These are phyloP conservation scores for Calycopis cecrops DNA, from an alignment of 1,140 invertebrate genomes.

Conservation along the genomic window DNA sequence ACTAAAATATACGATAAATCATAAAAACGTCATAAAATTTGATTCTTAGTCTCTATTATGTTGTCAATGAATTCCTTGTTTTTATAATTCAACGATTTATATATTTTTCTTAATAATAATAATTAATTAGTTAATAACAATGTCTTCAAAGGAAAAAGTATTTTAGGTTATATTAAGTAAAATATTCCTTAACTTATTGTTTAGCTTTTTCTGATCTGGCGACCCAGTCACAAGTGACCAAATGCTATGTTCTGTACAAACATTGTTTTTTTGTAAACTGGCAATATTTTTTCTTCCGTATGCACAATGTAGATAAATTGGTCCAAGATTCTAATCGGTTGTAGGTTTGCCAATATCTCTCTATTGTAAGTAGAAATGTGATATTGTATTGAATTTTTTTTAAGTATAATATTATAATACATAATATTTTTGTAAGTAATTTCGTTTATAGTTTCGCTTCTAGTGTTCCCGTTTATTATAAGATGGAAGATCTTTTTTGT, in stretches of 20 bases:
- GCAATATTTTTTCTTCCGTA: constrained; percentile 68
- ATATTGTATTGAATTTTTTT: constrained; percentile 72
- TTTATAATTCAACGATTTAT: too few relatives aligned
- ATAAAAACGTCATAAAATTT: too few relatives aligned
- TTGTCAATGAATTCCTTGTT: too few relatives aligned
- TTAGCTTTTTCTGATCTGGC: background rate
- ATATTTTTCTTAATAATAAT: too few relatives aligned
- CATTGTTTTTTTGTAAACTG: constrained; percentile 48
- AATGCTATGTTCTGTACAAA: constrained; percentile 61
- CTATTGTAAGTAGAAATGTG: constrained; percentile 74
- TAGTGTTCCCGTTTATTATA: constrained; percentile 65
- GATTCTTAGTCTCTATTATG: too few relatives aligned
- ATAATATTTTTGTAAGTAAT: constrained; percentile 74
- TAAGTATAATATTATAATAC: constrained; percentile 71
- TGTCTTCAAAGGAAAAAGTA: too few relatives aligned
- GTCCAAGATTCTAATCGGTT: constrained; percentile 46
- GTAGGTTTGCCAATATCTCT: constrained; percentile 68
- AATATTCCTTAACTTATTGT: too few relatives aligned
- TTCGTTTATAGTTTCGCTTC: constrained; percentile 71
- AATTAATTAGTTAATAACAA: too few relatives aligned
- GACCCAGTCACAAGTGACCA: constrained; percentile 25
- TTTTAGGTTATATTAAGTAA: too few relatives aligned
- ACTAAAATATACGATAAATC: too few relatives aligned
- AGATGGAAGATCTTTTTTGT: constrained; percentile 68
- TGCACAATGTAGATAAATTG: constrained; percentile 31